A percentile compares a stretch with the other conserved stretches of the same genome.
These are phyloP conservation scores for Oscheius sp. DNA, from an alignment of 2,888 invertebrate genomes.

Conservation along the genomic window DNA sequence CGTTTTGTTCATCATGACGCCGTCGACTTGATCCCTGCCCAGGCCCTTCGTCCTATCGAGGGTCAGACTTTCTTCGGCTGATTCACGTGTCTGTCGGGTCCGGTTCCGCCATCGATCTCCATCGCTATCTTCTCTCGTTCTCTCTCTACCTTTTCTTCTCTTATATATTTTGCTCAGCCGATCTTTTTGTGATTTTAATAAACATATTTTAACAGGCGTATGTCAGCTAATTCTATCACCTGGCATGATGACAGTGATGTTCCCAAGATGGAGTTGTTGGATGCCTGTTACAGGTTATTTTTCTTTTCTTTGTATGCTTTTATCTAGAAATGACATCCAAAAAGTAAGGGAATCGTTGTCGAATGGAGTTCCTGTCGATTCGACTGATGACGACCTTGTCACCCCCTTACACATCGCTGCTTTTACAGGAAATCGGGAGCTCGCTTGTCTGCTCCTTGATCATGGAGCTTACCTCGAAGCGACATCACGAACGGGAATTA, in stretches of 20 bases:
- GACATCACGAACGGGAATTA: slow-evolving; percentile 58
- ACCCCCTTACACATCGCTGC: slow-evolving; percentile 66
- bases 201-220: background rate
- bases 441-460: slow-evolving; percentile 53
- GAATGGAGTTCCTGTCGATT: slow-evolving; percentile 54
- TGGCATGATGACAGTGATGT: slow-evolving; percentile 51
- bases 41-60: slow-evolving; percentile 22
- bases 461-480: slow-evolving; percentile 60
- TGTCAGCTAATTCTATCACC: slow-evolving; percentile 44
- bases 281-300: slow-evolving; percentile 30
- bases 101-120: slow-evolving; percentile 28
- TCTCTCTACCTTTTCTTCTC: background rate
- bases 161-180: background rate
- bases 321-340: slow-evolving; percentile 14
- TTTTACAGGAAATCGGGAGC: slow-evolving; percentile 55
- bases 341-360: slow-evolving; percentile 29
- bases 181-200: slow-evolving; percentile 10
- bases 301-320: background rate
- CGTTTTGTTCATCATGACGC: slow-evolving; percentile 66
- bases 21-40: slow-evolving; percentile 56
- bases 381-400: slow-evolving; percentile 61
- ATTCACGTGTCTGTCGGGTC: slow-evolving; percentile 21
- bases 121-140: background rate
- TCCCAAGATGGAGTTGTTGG: slow-evolving; percentile 48
- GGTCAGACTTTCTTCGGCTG: slow-evolving; percentile 30